Base-by-base conservation (phyloP, 2,888 invertebrate genomes). In the Eupithecia dodoneata region DNA sequence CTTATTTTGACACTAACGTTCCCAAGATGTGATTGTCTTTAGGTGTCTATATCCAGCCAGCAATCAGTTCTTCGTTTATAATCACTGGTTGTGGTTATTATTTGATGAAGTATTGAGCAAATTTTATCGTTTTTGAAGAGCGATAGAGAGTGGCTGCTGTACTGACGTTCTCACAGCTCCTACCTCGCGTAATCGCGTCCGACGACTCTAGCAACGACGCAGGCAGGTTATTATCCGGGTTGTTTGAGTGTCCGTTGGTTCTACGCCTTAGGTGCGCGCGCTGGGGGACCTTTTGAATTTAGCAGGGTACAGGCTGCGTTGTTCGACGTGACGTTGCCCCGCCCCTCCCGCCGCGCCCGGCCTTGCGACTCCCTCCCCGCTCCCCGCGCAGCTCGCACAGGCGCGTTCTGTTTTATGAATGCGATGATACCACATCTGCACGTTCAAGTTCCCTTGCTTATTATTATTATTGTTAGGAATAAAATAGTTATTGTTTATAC, bases 311-410 rank as follows among this genome's bases (percentile, higher is more conserved):
- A 81, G 86, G 85, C 89, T 92, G 91, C 92, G 94, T 93, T 93
- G 93, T 94, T 94, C 94, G 93, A 92, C 91, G 90, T 94, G 93
- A 94, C 93, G 92, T 93, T 89, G 88, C 90, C 90, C 84, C 90
- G 84, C 92, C 90, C 91, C 90, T 86, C 89, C 47, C 88, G 80
- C 91, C 88, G 87, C 93, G 84, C 91, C 91, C 92, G 93, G 92
- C 94, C 94, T 94, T 94, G 94, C 93, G 90, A 89, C 91, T 91
- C 92, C 88, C 92, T 90, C 91, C 92, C 86, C 91, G 83, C 85
- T 86, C 84, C 88, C 91, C 90, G 88, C 85, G 83, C 85, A 87
- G 85, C 87, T 88, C 91, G 93, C 94, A 94, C 94, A 93, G 86
- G 93, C 94, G 95, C 93, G 89, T 86, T 91, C 87, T 86, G 89